These are phyloP conservation scores for Odontamblyopus rebecca DNA, from an alignment of 2,797 vertebrate genomes.

Conservation along the genomic window DNA sequence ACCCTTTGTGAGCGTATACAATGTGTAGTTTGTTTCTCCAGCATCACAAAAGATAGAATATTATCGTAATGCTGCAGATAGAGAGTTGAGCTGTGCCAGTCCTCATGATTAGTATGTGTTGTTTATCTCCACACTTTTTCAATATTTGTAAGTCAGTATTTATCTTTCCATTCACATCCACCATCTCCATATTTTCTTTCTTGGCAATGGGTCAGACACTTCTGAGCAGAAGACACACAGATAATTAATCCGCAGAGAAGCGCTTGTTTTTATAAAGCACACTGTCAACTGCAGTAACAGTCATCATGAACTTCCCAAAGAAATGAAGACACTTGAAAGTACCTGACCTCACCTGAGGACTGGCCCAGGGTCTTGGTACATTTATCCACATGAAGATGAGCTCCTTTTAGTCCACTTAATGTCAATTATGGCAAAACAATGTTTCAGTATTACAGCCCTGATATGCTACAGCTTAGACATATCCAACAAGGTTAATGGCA, in stretches of 20 bases:
- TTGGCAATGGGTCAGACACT: slow-evolving; percentile 33
- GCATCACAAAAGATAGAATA: slow-evolving; percentile 61
- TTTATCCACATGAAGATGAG: slow-evolving; percentile 24
- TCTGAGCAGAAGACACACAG: slow-evolving; percentile 23
- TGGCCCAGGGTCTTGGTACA: slow-evolving; percentile 10
- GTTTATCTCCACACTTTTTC: slow-evolving; percentile 28
- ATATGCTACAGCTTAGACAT: slow-evolving; percentile 47
- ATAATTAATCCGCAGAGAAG: slow-evolving; percentile 45
- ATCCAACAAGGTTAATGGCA: slow-evolving; percentile 71
- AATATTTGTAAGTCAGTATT: slow-evolving; percentile 31
- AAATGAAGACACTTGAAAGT: slow-evolving; percentile 7
- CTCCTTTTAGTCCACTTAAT: slow-evolving; percentile 34
- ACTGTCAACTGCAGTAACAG: slow-evolving; percentile 6
- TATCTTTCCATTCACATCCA: slow-evolving; percentile 31
- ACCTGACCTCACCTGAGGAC: slow-evolving; percentile 24
- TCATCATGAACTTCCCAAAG: slow-evolving; percentile 7
- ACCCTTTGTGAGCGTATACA: slow-evolving; percentile 64
- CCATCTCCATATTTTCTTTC: slow-evolving; percentile 1
- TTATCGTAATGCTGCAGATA: slow-evolving; percentile 71
- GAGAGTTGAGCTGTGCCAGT: slow-evolving; percentile 47
- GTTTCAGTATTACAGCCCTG: slow-evolving; percentile 59
- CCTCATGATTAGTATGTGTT: slow-evolving; percentile 47
- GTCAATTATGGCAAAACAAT: slow-evolving; percentile 42
- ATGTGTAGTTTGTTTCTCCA: slow-evolving; percentile 67
- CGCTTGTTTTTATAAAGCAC: slow-evolving; percentile 15